A percentile compares a stretch with the other conserved stretches of the same genome.
phyloP scores from a whole-genome alignment of 2,113 vertebrate genomes.

The Ranitomeya variabilis region DNA sequence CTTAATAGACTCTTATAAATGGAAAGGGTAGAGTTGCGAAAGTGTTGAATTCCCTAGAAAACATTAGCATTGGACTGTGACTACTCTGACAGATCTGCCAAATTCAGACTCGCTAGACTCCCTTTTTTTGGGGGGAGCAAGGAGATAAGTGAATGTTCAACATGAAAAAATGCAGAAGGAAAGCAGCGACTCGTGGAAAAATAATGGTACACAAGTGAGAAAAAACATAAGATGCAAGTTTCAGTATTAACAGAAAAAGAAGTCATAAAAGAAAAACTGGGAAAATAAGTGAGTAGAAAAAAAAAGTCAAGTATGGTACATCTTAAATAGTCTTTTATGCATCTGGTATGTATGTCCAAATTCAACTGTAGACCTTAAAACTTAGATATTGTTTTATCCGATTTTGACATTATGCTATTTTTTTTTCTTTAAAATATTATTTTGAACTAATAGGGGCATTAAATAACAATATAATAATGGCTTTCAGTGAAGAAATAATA shows the following conservation, averaged over 20 bases:
- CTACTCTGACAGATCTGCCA: conserved; percentile 12
- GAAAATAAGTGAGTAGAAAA: background rate
- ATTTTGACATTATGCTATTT: no score
- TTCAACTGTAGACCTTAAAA: no score
- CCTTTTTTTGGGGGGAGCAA: background rate
- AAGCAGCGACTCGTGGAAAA: conserved; percentile 35
- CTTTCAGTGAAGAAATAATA: no score
- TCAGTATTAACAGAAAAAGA: conserved; percentile 18
- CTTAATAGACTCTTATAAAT: background rate
- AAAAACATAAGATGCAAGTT: conserved; percentile 9
- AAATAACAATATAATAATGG: no score
- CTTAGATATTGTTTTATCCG: no score
- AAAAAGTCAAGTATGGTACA: background rate
- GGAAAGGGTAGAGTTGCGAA: background rate
- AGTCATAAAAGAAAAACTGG: background rate
- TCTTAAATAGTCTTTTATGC: background rate
- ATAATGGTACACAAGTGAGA: conserved; percentile 30
- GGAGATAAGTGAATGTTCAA: conserved; percentile 42
- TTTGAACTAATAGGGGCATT: no score
- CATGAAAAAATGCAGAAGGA: conserved; percentile 46
- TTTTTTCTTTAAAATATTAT: no score
- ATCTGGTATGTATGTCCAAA: background rate
- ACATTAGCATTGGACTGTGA: conserved; percentile 2
- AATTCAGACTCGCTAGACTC: conserved; percentile 20
- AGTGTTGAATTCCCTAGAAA: conserved; percentile 5